Conservation (phyloP, 2,797 vertebrate species). For the Urosaurus nigricauda region DNA sequence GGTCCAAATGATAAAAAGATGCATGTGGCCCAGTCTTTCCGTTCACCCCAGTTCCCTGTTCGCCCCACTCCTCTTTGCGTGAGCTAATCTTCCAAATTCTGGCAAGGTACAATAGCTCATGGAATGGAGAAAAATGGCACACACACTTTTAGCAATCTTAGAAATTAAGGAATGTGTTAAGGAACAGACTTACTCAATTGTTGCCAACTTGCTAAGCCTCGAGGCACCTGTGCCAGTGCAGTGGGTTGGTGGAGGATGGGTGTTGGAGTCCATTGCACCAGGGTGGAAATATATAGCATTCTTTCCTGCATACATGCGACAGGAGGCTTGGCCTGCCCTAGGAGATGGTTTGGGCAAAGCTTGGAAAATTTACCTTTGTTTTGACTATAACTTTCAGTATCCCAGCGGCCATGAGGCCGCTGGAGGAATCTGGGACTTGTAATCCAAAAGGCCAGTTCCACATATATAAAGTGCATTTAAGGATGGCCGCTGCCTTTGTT, state of each 20-base stretch:
- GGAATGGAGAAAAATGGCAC: neutral
- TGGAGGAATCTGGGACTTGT: no score
- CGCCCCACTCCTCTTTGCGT: no score
- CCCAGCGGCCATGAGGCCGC: no score
- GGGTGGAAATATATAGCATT: neutral
- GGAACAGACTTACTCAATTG: neutral
- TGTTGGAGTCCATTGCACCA: neutral
- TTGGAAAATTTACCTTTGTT: no score
- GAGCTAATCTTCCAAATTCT: neutral
- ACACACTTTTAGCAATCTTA: neutral
- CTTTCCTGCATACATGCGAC: neutral
- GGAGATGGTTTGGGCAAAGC: no score
- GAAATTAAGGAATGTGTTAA: neutral
- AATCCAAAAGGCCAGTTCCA: no score
- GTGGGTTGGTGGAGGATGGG: neutral
- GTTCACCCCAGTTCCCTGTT: accelerated
- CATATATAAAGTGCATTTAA: neutral
- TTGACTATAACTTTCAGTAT: no score
- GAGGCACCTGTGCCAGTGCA: no score
- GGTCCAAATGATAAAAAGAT: neutral
- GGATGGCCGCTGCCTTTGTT: neutral
- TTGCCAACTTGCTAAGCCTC: no score
- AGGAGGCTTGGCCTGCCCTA: no score
- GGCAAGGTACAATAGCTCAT: neutral
- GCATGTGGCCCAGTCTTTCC: neutral